Conservation (phyloP, 2,888 invertebrate genomes). For the Clepsis dumicolana region DNA sequence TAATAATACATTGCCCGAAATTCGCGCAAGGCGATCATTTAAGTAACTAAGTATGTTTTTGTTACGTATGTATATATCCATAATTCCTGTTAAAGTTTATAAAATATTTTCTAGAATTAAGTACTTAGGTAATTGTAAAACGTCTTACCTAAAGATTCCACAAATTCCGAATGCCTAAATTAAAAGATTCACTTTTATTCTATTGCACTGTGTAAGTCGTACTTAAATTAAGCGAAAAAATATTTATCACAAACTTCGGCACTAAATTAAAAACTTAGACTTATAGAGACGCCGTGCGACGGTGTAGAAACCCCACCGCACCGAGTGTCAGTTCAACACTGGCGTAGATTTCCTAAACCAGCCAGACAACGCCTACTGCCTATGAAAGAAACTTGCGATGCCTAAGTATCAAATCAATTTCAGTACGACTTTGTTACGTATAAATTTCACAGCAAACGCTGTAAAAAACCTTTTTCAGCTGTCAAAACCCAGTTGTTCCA, state of each 20-base stretch:
- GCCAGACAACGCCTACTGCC: constrained; percentile 9
- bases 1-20: too few relatives aligned
- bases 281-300: constrained; percentile 48
- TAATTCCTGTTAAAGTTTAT: too few relatives aligned
- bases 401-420: constrained; percentile 26
- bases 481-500: constrained; percentile 45
- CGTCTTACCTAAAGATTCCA: background rate
- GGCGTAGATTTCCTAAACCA: constrained; percentile 50
- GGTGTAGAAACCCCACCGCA: constrained; percentile 63
- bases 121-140: background rate
- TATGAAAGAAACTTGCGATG: constrained; percentile 21
- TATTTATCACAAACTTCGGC: constrained; percentile 48
- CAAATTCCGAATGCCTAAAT: background rate
- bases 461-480: constrained; percentile 39
- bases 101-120: too few relatives aligned
- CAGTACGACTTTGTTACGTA: constrained; percentile 23
- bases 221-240: constrained; percentile 12
- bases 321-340: constrained; percentile 74
- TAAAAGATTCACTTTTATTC: background rate
- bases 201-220: constrained; percentile 18
- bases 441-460: constrained; percentile 16
- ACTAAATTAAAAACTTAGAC: constrained; percentile 41
- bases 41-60: too few relatives aligned
- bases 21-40: too few relatives aligned
- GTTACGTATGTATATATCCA: too few relatives aligned